phyloP scores from a whole-genome alignment of 2,113 vertebrate species.

The Heliornis fulica region DNA sequence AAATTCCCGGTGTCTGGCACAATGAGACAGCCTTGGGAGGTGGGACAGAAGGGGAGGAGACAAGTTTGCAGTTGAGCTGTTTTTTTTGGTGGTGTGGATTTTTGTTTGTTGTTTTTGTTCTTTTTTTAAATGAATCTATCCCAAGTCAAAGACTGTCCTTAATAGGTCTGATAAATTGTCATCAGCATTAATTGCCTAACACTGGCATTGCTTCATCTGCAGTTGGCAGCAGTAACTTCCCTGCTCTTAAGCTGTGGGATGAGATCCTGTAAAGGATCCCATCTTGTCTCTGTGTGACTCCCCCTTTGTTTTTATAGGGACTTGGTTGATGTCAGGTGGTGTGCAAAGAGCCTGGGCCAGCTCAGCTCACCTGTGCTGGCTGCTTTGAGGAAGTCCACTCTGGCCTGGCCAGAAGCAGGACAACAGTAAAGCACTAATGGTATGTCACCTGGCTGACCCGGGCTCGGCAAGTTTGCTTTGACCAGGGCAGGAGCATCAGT shows the following conservation, averaged over 20 bases:
- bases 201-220: not conserved
- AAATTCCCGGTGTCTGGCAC: constrained; percentile 24
- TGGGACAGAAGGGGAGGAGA: not conserved
- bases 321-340: too few relatives aligned
- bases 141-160: not conserved
- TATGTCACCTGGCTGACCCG: not conserved
- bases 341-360: too few relatives aligned
- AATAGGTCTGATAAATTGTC: not conserved
- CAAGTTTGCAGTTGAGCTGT: not conserved
- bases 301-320: too few relatives aligned
- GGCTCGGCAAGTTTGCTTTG: not conserved
- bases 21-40: not conserved
- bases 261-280: not conserved
- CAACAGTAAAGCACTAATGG: not conserved
- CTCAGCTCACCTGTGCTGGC: too few relatives aligned
- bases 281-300: too few relatives aligned
- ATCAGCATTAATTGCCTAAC: not conserved
- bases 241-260: too few relatives aligned
- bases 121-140: not conserved
- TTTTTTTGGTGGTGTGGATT: too few relatives aligned
- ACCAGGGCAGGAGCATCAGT: not conserved
- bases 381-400: too few relatives aligned
- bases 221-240: too few relatives aligned
- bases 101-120: too few relatives aligned
- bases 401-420: too few relatives aligned